phyloP scores from a whole-genome alignment of 2,797 vertebrate species.

The Chloroceryle amazona region DNA sequence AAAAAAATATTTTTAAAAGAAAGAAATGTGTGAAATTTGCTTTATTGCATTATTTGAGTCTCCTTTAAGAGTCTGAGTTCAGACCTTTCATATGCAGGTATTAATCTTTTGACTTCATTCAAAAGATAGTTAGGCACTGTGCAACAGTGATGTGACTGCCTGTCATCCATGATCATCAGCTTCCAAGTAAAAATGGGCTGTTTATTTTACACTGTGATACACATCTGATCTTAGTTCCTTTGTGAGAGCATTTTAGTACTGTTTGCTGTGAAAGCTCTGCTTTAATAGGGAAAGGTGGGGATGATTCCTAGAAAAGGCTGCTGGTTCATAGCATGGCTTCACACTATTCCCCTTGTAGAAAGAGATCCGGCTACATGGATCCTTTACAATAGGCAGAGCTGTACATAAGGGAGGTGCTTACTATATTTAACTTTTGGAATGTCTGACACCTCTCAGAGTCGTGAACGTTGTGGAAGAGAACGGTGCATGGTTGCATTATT shows the following conservation, averaged over 20 bases:
- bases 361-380: neutral
- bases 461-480: neutral
- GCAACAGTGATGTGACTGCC: neutral
- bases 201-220: neutral
- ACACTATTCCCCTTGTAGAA: accelerated
- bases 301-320: neutral
- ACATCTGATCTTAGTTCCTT: neutral
- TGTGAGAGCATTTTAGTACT: neutral
- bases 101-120: neutral
- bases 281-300: neutral
- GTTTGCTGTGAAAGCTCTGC: neutral
- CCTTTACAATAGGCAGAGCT: neutral
- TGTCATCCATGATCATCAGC: neutral
- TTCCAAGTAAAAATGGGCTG: neutral
- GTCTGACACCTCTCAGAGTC: neutral
- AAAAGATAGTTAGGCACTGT: neutral
- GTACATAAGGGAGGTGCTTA: neutral
- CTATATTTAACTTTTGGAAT: neutral
- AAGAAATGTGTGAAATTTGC: neutral
- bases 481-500: neutral
- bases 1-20: neutral
- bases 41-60: neutral
- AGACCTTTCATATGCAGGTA: neutral
- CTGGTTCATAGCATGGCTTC: neutral
- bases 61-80: neutral